A percentile compares a stretch with the other conserved stretches of the same genome.
Evolutionary conservation across 2,888 invertebrate genomes (phyloP).

Genomic region (Odontomyia ornata): DNA sequence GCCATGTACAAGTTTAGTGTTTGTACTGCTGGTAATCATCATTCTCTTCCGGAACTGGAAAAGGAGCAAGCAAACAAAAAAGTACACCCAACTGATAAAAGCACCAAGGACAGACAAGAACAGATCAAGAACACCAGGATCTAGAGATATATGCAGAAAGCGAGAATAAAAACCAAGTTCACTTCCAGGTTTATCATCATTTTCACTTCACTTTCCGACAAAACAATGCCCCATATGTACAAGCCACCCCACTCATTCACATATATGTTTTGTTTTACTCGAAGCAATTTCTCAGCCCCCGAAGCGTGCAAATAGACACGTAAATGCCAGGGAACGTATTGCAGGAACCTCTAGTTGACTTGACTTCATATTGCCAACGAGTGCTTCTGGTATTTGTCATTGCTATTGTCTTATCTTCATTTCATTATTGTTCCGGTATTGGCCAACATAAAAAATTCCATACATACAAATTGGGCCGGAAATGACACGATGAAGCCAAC

Average conservation of each 20-base stretch:
- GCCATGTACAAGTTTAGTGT: background rate
- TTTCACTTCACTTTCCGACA: background rate
- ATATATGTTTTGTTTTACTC: background rate
- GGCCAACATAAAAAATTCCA: conserved; percentile 39
- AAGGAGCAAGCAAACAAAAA: background rate
- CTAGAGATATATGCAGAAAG: background rate
- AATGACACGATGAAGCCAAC: conserved; percentile 33
- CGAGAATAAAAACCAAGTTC: background rate
- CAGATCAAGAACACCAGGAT: background rate
- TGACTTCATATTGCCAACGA: background rate
- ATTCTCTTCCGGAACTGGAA: background rate
- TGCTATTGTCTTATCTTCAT: conserved; percentile 19
- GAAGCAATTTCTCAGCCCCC: background rate
- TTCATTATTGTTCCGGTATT: conserved; percentile 11
- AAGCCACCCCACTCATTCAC: background rate
- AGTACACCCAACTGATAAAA: background rate
- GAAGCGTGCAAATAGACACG: background rate
- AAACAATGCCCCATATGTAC: too few relatives aligned
- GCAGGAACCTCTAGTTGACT: background rate
- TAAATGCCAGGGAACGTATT: background rate
- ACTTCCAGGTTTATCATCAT: background rate
- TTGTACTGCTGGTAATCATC: conserved; percentile 1
- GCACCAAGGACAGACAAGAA: background rate
- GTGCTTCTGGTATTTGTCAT: conserved; percentile 6
- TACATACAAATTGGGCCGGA: conserved; percentile 41